Evolutionary conservation across 2,888 invertebrate genomes (phyloP).

Genomic region (Neoscelio sp.): DNA sequence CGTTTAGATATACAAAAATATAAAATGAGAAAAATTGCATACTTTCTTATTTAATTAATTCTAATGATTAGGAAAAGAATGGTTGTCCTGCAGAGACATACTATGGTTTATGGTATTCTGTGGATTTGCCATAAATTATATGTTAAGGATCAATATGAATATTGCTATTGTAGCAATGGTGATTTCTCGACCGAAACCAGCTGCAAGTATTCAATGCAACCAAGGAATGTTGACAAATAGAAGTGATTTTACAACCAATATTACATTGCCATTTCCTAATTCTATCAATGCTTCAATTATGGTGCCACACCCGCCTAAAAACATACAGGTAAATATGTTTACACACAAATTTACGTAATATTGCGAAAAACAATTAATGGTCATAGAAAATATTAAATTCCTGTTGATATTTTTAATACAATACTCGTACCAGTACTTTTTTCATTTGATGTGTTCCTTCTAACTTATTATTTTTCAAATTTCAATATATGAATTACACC

Average conservation of each 20-base stretch:
- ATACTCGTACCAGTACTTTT: too few relatives aligned
- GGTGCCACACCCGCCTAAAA: not conserved
- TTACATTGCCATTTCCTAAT: slow-evolving; percentile 14
- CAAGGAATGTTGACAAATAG: slow-evolving; percentile 5
- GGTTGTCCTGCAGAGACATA: slow-evolving; percentile 82
- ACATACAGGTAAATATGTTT: slow-evolving; percentile 7
- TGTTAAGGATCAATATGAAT: slow-evolving; percentile 88
- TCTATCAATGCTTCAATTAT: slow-evolving; percentile 1
- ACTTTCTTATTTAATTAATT: too few relatives aligned
- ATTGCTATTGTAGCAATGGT: slow-evolving; percentile 89
- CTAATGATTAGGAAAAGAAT: slow-evolving; percentile 74
- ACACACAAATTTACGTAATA: too few relatives aligned
- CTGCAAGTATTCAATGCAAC: slow-evolving; percentile 73
- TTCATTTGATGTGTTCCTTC: too few relatives aligned
- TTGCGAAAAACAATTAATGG: too few relatives aligned
- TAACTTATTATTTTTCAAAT: too few relatives aligned
- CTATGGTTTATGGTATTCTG: slow-evolving; percentile 87
- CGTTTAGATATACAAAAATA: too few relatives aligned
- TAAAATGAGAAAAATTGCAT: too few relatives aligned
- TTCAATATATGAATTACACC: too few relatives aligned
- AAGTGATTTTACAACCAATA: not conserved
- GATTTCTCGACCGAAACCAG: slow-evolving; percentile 71
- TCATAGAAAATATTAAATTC: too few relatives aligned
- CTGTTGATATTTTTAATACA: too few relatives aligned
- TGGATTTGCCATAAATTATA: slow-evolving; percentile 88